phyloP scores from a whole-genome alignment of 2,113 vertebrate species.

The Eublepharis macularius region DNA sequence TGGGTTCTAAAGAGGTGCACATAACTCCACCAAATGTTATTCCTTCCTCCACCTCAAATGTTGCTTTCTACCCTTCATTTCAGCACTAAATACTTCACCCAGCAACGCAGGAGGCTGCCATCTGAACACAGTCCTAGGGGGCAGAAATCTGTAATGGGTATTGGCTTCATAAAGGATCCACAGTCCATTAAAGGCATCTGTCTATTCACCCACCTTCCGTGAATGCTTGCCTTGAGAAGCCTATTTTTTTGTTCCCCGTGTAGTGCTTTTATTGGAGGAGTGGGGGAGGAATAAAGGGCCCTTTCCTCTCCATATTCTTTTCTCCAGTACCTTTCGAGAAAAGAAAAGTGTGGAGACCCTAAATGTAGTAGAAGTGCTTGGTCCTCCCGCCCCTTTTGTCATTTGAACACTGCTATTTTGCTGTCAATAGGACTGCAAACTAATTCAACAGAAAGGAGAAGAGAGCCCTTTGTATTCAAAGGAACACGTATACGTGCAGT shows the following conservation, averaged over 20 bases:
- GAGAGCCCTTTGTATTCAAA: conserved; percentile 28
- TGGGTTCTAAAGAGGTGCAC: neutral
- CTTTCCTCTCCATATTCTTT: neutral
- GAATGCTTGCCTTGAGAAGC: conserved; percentile 11
- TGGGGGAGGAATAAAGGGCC: neutral
- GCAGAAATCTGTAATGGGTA: neutral
- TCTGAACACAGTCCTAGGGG: neutral
- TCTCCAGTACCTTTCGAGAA: conserved; percentile 11
- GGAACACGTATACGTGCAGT: neutral
- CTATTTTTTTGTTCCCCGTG: neutral
- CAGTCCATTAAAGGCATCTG: neutral
- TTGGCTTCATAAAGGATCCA: neutral
- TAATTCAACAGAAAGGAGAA: conserved; percentile 1
- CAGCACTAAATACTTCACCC: neutral
- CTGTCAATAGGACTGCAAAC: conserved; percentile 32
- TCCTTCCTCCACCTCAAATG: neutral
- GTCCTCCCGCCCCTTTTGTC: conserved; percentile 8
- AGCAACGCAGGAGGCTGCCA: neutral
- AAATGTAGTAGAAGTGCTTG: conserved; percentile 21
- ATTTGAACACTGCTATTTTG: conserved; percentile 30
- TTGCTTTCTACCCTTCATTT: neutral
- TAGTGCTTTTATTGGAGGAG: conserved; percentile 1
- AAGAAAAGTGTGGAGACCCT: conserved; percentile 2
- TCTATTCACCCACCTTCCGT: conserved; percentile 2
- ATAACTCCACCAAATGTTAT: neutral